These are phyloP conservation scores for Schizopygopsis pylzovi DNA, from an alignment of 2,797 vertebrate genomes.

Conservation along the genomic window DNA sequence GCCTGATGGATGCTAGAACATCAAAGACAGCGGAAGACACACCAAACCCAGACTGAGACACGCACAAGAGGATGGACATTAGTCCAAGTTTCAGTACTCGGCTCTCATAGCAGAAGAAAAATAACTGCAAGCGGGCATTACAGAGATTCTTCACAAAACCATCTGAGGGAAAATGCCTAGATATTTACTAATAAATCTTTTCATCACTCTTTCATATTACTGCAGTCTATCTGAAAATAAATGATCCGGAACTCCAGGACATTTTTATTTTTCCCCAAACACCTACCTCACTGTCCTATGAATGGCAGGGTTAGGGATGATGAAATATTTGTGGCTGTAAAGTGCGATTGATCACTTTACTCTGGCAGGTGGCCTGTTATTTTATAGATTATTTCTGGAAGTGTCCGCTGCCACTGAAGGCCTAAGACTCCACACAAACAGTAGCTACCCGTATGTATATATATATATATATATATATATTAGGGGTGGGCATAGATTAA, in stretches of 20 bases:
- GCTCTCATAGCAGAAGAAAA: not conserved
- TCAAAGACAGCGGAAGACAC: constrained; percentile 56
- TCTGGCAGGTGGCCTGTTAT: constrained; percentile 45
- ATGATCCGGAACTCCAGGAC: constrained; percentile 51
- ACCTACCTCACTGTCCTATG: constrained; percentile 53
- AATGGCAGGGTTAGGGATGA: constrained; percentile 49
- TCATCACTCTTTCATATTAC: constrained; percentile 23
- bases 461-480: too few relatives aligned
- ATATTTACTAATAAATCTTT: not conserved
- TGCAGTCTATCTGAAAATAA: constrained; percentile 34
- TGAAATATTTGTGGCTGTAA: constrained; percentile 64
- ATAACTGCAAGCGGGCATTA: not conserved
- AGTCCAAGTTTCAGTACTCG: not conserved
- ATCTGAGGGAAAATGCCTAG: not conserved
- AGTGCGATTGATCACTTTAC: constrained; percentile 64
- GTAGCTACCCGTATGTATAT: not conserved
- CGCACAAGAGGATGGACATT: not conserved
- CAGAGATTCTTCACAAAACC: not conserved
- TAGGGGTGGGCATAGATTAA: too few relatives aligned
- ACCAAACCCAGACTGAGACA: not conserved
- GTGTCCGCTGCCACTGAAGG: constrained; percentile 55
- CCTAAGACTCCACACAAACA: constrained; percentile 58
- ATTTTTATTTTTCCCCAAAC: constrained; percentile 43
- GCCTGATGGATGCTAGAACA: constrained; percentile 51
- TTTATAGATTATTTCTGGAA: constrained; percentile 45